These are phyloP conservation scores for Idaea straminata DNA, from an alignment of 2,888 invertebrate genomes.

Conservation along the genomic window DNA sequence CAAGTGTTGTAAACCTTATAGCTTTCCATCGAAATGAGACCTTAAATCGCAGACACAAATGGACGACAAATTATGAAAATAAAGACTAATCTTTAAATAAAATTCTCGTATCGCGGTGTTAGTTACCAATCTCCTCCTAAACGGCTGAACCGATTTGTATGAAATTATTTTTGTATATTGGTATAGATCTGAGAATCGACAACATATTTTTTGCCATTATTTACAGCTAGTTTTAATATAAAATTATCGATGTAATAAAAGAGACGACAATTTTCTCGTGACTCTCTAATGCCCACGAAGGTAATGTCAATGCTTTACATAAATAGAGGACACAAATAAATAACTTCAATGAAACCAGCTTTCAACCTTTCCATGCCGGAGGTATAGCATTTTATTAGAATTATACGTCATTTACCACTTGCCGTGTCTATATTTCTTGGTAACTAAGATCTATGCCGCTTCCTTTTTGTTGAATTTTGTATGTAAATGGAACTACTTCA, in stretches of 20 bases:
- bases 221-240: not conserved
- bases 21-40: not conserved
- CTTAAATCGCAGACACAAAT: not conserved
- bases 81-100: not conserved
- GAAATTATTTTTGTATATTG: no score
- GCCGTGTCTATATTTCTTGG: not conserved
- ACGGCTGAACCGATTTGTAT: no score
- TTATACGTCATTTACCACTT: constrained; percentile 2
- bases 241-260: not conserved
- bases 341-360: not conserved
- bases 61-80: not conserved
- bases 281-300: not conserved
- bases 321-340: constrained; percentile 3
- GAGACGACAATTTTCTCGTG: not conserved
- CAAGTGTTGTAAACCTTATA: not conserved
- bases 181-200: no score
- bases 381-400: constrained; percentile 9
- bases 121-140: no score
- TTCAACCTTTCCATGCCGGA: constrained; percentile 6
- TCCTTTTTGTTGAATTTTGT: not conserved
- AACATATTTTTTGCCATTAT: no score
- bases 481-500: not conserved
- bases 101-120: no score
- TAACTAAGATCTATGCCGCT: not conserved
- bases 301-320: not conserved